Evolutionary conservation across 1,140 invertebrate species (phyloP), one percentile per base, ranked within the genome.

Genomic region (Drosophila mayri): DNA sequence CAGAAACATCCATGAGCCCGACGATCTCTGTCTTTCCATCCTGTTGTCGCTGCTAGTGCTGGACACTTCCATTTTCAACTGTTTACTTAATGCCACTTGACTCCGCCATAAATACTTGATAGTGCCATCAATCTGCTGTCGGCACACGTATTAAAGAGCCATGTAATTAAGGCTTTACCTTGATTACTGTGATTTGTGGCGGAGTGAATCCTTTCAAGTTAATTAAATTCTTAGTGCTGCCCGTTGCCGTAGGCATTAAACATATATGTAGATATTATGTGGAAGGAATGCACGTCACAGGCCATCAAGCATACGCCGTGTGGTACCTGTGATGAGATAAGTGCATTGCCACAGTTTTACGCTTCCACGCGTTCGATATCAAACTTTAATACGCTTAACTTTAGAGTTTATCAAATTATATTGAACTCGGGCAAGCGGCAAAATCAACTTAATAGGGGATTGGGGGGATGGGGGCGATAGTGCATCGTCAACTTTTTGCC

Each of bases 141-240:
- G n/a, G n/a, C 64, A 43, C 58, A 30, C 28, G 28, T 30, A 30
- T 1, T 72, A 73, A 73, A 72, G 67, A 72, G 14, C 30, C 52
- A 60, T 49, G 68, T 73, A 72, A 72, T 73, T 72, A 72, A 72
- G 52, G 32, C 32, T 50, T 49, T 49, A 30, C 44, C 67, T 49
- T 41, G 44, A 72, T 71, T 72, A 59, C 66, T 16, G 66, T 71
- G 68, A 38, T 50, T 72, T 50, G 67, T n/a, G 54, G 35, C 37
- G 30, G 16, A 50, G 52, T 37, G 38, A 72, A 59, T 49, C 70
- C 67, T 73, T 73, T 72, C 65, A 72, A 60, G 67, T 73, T 73
- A 72, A 73, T 73, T 72, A 73, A 72, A 49, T 73, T 72, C 37
- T 37, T 67, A 30, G n/a, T 50, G 25, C 25, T 22, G 28, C 22